Evolutionary conservation across 2,113 vertebrate genomes (phyloP).

Genomic region (Melierax canorus): DNA sequence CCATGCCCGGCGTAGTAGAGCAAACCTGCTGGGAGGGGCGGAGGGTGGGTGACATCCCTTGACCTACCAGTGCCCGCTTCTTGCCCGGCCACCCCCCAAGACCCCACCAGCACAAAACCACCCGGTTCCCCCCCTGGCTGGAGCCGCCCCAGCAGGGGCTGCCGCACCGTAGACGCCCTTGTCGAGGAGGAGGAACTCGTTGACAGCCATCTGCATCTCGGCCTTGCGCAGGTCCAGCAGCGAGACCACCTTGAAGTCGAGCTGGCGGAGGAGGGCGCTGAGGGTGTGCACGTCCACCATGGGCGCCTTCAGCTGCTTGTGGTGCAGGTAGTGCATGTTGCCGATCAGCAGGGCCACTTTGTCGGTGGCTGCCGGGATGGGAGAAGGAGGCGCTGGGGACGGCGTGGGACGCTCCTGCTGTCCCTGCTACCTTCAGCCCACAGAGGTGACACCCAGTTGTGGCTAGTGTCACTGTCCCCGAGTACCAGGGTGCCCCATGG

Average conservation of each 20-base stretch:
- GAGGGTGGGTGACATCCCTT: not conserved
- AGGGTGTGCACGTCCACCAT: constrained; percentile 84
- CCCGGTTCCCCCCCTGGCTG: accelerated
- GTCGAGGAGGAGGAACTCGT: constrained; percentile 85
- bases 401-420: accelerated
- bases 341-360: constrained; percentile 88
- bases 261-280: constrained; percentile 78
- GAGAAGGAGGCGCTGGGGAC: not conserved
- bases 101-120: not conserved
- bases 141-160: accelerated
- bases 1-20: constrained; percentile 86
- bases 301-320: constrained; percentile 79
- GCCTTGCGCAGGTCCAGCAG: constrained; percentile 83
- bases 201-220: constrained; percentile 85
- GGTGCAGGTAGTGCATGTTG: constrained; percentile 85
- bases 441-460: not conserved
- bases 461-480: not conserved
- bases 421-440: not conserved
- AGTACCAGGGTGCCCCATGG: not conserved
- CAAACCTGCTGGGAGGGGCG: constrained; percentile 66
- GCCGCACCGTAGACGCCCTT: constrained; percentile 81
- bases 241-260: constrained; percentile 88
- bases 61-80: not conserved
- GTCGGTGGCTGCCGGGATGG: constrained; percentile 73
- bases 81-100: not conserved